Evolutionary conservation across 2,888 invertebrate species (phyloP).

Genomic region (Aphidius colemani): DNA sequence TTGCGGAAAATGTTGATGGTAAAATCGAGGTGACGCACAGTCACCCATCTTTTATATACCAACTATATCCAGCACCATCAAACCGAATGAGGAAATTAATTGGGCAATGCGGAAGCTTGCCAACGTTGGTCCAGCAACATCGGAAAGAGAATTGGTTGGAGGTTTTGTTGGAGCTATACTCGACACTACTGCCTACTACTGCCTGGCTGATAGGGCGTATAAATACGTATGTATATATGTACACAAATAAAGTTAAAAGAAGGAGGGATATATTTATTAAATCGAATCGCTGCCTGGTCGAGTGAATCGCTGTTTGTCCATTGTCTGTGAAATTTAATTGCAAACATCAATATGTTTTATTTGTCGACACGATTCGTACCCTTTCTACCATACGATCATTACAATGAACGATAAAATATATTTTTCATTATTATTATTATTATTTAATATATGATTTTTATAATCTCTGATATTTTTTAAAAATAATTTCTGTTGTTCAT

Average conservation of each 20-base stretch:
- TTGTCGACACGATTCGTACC: constrained; percentile 39
- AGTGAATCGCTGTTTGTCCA: constrained; percentile 54
- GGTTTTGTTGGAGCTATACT: constrained; percentile 1
- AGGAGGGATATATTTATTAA: constrained; percentile 51
- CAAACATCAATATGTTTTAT: constrained; percentile 57
- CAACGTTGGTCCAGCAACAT: constrained; percentile 7
- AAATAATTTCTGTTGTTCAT: not conserved
- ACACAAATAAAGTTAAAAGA: constrained; percentile 1
- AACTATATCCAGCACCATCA: not conserved
- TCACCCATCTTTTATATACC: constrained; percentile 10
- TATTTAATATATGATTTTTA: too few species aligned
- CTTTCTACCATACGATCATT: not conserved
- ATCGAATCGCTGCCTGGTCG: constrained; percentile 44
- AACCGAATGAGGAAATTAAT: constrained; percentile 35
- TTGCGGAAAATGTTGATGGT: constrained; percentile 22
- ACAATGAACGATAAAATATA: too few species aligned
- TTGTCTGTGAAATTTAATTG: constrained; percentile 57
- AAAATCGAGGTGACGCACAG: constrained; percentile 30
- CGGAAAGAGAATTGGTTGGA: constrained; percentile 26
- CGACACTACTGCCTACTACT: constrained; percentile 9
- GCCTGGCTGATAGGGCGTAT: constrained; percentile 9
- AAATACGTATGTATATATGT: not conserved
- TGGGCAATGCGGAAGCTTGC: constrained; percentile 33
- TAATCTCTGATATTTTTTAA: too few species aligned
- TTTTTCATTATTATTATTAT: constrained; percentile 9